Evolutionary conservation across 2,888 invertebrate genomes (phyloP).

Genomic region (Crepidodera aurea): DNA sequence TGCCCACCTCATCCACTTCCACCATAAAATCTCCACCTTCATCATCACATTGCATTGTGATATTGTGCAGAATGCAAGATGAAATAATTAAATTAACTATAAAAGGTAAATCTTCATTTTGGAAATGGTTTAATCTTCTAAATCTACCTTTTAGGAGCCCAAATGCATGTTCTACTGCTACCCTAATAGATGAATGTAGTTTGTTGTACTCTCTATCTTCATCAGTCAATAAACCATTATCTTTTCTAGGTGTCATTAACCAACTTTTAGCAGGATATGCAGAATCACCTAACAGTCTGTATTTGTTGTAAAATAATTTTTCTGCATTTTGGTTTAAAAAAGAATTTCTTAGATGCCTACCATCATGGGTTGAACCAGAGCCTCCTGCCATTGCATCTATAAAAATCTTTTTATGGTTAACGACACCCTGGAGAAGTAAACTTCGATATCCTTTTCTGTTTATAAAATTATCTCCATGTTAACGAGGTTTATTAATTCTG

Average conservation of each 20-base stretch:
- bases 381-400: background rate
- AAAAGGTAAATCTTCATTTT: background rate
- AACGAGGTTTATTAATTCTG: background rate
- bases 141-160: background rate
- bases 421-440: background rate
- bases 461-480: background rate
- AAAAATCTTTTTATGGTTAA: background rate
- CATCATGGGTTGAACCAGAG: background rate
- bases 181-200: background rate
- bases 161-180: background rate
- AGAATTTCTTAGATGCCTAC: background rate
- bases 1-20: background rate
- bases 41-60: background rate
- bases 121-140: background rate
- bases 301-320: background rate
- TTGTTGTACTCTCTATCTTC: background rate
- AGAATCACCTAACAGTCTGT: background rate
- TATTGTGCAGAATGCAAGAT: background rate
- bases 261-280: background rate
- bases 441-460: slow-evolving; percentile 3
- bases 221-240: background rate
- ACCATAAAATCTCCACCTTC: background rate
- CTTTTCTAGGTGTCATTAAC: background rate
- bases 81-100: background rate
- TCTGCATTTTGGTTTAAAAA: background rate